These are phyloP conservation scores for Sebastes kiyomatsui DNA, from an alignment of 2,797 vertebrate genomes.

Conservation along the genomic window DNA sequence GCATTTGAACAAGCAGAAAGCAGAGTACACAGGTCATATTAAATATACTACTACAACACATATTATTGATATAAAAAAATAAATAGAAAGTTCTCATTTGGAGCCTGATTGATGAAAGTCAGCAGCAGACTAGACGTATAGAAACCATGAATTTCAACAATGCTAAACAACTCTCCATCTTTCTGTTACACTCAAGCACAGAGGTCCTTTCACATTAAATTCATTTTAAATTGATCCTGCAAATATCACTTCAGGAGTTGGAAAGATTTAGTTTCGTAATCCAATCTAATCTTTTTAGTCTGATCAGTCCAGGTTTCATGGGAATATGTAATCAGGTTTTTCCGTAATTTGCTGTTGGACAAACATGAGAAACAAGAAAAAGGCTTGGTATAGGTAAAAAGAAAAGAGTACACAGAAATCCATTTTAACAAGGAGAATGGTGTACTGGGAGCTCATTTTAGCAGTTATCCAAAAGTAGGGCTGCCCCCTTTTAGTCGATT, in stretches of 20 bases:
- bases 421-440: neutral
- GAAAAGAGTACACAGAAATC: neutral
- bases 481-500: too few relatives aligned
- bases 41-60: neutral
- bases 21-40: neutral
- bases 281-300: neutral
- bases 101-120: neutral
- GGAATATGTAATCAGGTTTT: neutral
- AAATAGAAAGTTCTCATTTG: neutral
- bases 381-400: neutral
- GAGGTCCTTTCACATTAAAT: neutral
- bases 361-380: conserved; percentile 5
- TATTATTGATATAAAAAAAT: neutral
- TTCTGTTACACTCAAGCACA: neutral
- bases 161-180: neutral
- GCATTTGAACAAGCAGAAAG: neutral
- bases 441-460: neutral
- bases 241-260: neutral
- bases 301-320: conserved; percentile 7
- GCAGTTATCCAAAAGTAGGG: neutral
- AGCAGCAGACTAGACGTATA: neutral
- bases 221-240: neutral
- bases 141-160: neutral
- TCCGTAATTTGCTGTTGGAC: neutral
- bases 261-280: neutral